These are phyloP conservation scores for Tanytarsus gracilentus DNA, from an alignment of 2,888 invertebrate genomes.

Conservation along the genomic window DNA sequence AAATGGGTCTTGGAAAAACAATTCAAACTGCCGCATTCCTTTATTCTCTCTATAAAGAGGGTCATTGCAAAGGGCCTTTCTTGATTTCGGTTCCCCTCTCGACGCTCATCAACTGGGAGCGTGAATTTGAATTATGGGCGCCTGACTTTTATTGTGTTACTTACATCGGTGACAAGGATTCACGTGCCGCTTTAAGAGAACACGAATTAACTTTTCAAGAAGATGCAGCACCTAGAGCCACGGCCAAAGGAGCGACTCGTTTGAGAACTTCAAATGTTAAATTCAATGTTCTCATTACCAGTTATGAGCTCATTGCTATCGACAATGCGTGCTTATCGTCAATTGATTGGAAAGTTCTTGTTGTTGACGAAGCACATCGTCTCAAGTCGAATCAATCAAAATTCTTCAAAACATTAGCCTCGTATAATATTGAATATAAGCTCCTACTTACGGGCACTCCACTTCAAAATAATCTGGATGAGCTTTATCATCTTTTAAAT, in stretches of 20 bases:
- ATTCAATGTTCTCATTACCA: constrained; percentile 95
- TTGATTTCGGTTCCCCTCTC: constrained; percentile 94
- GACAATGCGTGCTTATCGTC: constrained; percentile 94
- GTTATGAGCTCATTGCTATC: constrained; percentile 94
- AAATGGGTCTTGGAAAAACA: constrained; percentile 91
- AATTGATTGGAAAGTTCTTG: constrained; percentile 96
- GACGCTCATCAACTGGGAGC: constrained; percentile 99
- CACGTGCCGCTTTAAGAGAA: constrained; percentile 86
- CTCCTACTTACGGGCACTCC: constrained; percentile 96
- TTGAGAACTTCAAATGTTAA: constrained; percentile 77
- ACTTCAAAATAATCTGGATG: constrained; percentile 96
- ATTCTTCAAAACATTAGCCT: constrained; percentile 87
- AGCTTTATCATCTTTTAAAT: constrained; percentile 90
- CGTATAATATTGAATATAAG: constrained; percentile 90
- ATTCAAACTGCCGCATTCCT: constrained; percentile 98
- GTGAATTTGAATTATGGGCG: constrained; percentile 99
- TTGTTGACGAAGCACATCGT: constrained; percentile 98
- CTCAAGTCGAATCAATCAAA: constrained; percentile 99
- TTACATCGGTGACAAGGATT: constrained; percentile 81
- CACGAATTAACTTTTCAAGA: constrained; percentile 96
- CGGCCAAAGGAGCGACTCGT: constrained; percentile 74
- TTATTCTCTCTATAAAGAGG: constrained; percentile 95
- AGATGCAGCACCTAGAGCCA: constrained; percentile 62
- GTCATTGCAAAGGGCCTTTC: constrained; percentile 95
- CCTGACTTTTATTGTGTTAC: constrained; percentile 86